These are phyloP conservation scores for Dasyurus viverrinus DNA, from an alignment of 2,113 vertebrate genomes.

Conservation along the genomic window DNA sequence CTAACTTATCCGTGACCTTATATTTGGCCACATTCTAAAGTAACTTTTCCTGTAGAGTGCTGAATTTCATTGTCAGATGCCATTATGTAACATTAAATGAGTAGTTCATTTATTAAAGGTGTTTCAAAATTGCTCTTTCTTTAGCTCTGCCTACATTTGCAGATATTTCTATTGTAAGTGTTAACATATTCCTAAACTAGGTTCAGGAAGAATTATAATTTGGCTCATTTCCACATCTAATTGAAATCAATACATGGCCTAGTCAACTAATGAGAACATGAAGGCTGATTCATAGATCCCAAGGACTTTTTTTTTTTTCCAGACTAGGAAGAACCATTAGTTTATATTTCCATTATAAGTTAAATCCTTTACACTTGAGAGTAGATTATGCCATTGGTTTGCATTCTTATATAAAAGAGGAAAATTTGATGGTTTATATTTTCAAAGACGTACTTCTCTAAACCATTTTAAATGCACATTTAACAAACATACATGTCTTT, in stretches of 20 bases:
- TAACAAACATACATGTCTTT: background rate
- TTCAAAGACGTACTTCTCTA: background rate
- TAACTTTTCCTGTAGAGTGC: background rate
- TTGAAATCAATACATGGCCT: slow-evolving; percentile 21
- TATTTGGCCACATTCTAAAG: background rate
- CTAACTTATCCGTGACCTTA: background rate
- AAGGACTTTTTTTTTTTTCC: background rate
- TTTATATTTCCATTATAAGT: slow-evolving; percentile 16
- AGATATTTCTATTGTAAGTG: background rate
- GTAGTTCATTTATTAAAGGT: slow-evolving; percentile 1
- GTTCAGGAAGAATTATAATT: slow-evolving; percentile 10
- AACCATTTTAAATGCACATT: background rate
- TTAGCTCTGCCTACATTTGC: background rate
- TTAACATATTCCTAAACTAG: background rate
- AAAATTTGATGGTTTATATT: background rate
- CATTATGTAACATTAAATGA: background rate
- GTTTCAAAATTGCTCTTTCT: background rate
- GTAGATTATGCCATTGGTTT: background rate
- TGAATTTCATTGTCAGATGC: background rate
- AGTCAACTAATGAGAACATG: background rate
- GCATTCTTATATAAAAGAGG: background rate
- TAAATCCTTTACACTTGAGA: slow-evolving; percentile 13
- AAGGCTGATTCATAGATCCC: slow-evolving; percentile 21
- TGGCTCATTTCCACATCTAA: background rate
- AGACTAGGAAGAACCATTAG: background rate